Base-by-base conservation (phyloP, 2,113 vertebrate species). In the Catharus minimus region DNA sequence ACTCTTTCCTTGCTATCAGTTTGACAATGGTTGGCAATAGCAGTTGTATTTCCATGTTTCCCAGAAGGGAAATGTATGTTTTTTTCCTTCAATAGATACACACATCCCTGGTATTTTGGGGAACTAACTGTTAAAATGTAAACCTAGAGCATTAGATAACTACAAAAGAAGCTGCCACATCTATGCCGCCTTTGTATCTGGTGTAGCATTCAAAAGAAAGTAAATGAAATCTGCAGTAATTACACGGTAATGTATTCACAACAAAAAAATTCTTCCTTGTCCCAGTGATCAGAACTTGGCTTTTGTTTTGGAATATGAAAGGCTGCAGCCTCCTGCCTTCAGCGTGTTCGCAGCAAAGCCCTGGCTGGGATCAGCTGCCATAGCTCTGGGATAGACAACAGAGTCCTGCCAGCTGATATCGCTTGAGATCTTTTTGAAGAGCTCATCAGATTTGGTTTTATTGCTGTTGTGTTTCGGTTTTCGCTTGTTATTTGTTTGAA, bases 381-480 rank as follows among this genome's bases (percentile, higher is more conserved):
- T 94, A 93, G 92, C 90, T 95, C 90, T 93, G 92, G 90, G 93
- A 84, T 15, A 95, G 81, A 49, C 86, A 95, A 92, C 93, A 90
- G 19, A 60, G 43, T 57, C 81, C 81, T 75, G 86, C 93, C 92
- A 93, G 30, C 6, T 79, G 86, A 36, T 93, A 94, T 84, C 94
- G 0, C 81, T 19, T 0, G 2, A 28, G 57, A 93, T 95, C 95
- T 96, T 85, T 96, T 94, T 93, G 95, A 95, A 93, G 95, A 92
- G 89, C 84, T 91, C 91, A 32, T 92, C 84, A 79, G 78, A 43
- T 91, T 56, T 38, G 22, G 38, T 78, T 91, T 92, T 47, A 26
- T 49, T 78, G 69, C 93, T 60, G 62, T 43, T 21, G 58, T 88
- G 91, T 87, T 92, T 96, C 7, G 20, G 71, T 36, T 92, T 84